Percentiles rank a stretch among this genome's conserved stretches.
Evolutionary conservation across 2,113 vertebrate species (phyloP).

Genomic region (Entomyzon cyanotis): DNA sequence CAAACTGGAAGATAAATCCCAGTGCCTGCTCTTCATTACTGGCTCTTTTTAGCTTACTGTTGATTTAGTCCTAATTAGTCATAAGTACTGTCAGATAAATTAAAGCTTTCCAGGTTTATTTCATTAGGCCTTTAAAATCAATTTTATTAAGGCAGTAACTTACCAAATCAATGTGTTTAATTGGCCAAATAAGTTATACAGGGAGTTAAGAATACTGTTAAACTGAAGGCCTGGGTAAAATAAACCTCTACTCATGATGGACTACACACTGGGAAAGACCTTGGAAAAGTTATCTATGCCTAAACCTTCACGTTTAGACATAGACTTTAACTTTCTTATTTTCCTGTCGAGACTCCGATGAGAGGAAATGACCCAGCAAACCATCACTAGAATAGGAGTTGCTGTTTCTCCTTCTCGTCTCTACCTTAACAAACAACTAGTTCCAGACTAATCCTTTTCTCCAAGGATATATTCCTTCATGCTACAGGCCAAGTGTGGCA

Average conservation of each 20-base stretch:
- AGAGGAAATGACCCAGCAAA: not conserved
- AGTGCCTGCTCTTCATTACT: not conserved
- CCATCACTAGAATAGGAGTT: not conserved
- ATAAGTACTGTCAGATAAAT: slow-evolving; percentile 15
- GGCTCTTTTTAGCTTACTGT: not conserved
- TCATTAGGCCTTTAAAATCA: not conserved
- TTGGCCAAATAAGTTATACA: not conserved
- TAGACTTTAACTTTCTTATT: not conserved
- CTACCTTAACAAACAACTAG: not conserved
- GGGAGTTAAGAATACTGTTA: not conserved
- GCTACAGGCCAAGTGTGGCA: not conserved
- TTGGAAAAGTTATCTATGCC: not conserved
- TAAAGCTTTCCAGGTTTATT: slow-evolving; percentile 33
- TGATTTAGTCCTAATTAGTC: slow-evolving; percentile 14
- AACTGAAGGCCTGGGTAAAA: not conserved
- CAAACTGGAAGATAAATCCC: slow-evolving; percentile 1
- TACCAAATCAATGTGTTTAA: not conserved
- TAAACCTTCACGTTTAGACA: not conserved
- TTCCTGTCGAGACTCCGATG: not conserved
- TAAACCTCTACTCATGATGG: not conserved
- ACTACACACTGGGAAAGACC: not conserved
- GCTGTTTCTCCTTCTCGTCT: not conserved
- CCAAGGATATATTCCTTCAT: not conserved
- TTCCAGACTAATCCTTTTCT: not conserved
- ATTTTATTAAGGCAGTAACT: slow-evolving; percentile 19